Percentiles rank a stretch among this genome's conserved stretches.
Evolutionary conservation across 2,888 invertebrate species (phyloP).

Genomic region (Alviniconcha strummeri): DNA sequence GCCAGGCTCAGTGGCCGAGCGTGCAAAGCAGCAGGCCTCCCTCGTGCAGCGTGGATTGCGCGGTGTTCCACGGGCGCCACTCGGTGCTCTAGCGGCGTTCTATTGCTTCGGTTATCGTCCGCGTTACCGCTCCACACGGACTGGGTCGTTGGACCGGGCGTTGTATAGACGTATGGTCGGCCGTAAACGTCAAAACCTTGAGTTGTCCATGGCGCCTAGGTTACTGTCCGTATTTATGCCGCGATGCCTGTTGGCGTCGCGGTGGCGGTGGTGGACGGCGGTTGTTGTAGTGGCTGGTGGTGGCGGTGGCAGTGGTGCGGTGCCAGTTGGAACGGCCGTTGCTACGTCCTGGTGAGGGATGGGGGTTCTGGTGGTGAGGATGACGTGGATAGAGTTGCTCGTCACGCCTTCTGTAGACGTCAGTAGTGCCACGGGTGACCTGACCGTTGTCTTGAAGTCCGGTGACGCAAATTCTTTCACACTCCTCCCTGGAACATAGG

Average conservation of each 20-base stretch:
- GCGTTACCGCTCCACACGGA: no score
- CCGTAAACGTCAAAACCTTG: no score
- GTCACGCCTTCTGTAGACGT: background rate
- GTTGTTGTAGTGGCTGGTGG: background rate
- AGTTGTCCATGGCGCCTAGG: no score
- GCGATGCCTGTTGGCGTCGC: background rate
- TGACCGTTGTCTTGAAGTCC: constrained; percentile 14
- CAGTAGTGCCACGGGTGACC: background rate
- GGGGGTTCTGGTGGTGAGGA: background rate
- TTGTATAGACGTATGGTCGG: no score
- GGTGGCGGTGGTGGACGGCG: background rate
- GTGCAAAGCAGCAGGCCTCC: no score
- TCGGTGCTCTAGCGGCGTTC: no score
- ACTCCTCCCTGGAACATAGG: constrained; percentile 44
- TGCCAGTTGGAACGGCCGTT: background rate
- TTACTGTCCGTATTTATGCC: no score
- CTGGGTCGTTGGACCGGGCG: no score
- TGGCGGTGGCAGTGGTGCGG: background rate
- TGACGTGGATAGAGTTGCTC: background rate
- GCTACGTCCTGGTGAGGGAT: background rate
- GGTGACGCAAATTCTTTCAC: constrained; percentile 54
- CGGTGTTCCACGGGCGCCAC: no score
- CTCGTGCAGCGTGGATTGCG: no score
- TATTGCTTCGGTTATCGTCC: no score
- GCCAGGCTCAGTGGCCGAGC: no score